Evolutionary conservation across 2,797 vertebrate genomes (phyloP), one percentile per base, ranked within the genome.

Genomic region (Betta splendens): DNA sequence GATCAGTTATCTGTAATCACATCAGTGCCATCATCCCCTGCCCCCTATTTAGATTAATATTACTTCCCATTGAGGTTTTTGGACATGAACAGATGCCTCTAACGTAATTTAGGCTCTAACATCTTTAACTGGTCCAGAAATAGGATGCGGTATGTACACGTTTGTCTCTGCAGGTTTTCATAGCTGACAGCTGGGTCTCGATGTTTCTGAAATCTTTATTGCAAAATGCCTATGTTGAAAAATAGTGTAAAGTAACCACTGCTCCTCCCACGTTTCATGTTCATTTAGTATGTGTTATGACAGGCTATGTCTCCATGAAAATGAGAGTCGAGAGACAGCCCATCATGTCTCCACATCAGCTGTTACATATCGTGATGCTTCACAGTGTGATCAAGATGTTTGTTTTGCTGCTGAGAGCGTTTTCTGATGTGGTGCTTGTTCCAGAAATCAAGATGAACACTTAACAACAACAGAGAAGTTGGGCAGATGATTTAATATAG

Each of bases 31-130:
- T 87, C 79, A 61, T 85, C 82, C 64, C 73, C 78, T 64, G 78
- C 74, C 69, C 71, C 67, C 45, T 72, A 64, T 74, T 77, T 63
- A 54, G 85, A 91, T 84, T 36, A 78, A 74, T 64, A 87, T 86
- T 72, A 85, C 80, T 80, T 81, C 60, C 75, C 75, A 65, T 63
- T 76, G 55, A 56, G 65, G 44, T 64, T 81, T 81, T 84, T 80
- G 82, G 71, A 85, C 74, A 78, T 76, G 72, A 79, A 85, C 81
- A 62, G 62, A 79, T 85, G 81, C 81, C 78, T 80, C 40, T 91
- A 92, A 91, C 76, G 79, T 55, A 78, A 88, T 92, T 91, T 80
- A 22, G 39, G 22, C 59, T 15, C 18, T 91, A 91, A 91, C 85
- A 77, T 74, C 73, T 89, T 92, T 92, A 91, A 78, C 78, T 11